Conservation (phyloP, 2,797 vertebrate genomes). For the Ceryle rudis region DNA sequence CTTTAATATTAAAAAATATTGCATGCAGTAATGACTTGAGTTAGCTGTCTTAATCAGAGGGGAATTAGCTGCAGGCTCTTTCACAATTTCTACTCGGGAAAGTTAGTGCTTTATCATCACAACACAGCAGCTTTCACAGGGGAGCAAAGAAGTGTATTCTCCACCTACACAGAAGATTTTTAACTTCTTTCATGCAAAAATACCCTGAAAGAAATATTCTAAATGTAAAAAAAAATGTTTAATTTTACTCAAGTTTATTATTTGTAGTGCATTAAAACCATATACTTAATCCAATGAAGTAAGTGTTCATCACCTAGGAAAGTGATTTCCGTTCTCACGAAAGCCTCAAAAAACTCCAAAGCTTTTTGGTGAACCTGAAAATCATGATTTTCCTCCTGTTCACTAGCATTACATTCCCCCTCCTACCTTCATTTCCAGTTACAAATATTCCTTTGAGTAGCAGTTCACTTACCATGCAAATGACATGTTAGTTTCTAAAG, state of each 20-base stretch:
- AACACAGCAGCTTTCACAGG: background rate
- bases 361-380: constrained; percentile 11
- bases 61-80: background rate
- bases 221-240: background rate
- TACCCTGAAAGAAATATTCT: background rate
- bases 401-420: background rate
- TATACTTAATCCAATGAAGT: background rate
- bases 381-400: background rate
- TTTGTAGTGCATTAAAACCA: background rate
- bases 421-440: constrained; percentile 8
- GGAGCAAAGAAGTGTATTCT: background rate
- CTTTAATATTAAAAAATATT: background rate
- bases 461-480: constrained; percentile 18
- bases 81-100: background rate
- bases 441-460: background rate
- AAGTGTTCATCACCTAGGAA: background rate
- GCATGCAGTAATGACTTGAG: background rate
- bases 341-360: background rate
- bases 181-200: background rate
- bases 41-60: background rate
- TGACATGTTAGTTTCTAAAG: background rate
- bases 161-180: background rate
- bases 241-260: background rate
- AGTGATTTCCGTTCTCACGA: background rate
- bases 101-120: background rate